These are phyloP conservation scores for Morphnarchus princeps DNA, from an alignment of 2,113 vertebrate species.

Conservation along the genomic window DNA sequence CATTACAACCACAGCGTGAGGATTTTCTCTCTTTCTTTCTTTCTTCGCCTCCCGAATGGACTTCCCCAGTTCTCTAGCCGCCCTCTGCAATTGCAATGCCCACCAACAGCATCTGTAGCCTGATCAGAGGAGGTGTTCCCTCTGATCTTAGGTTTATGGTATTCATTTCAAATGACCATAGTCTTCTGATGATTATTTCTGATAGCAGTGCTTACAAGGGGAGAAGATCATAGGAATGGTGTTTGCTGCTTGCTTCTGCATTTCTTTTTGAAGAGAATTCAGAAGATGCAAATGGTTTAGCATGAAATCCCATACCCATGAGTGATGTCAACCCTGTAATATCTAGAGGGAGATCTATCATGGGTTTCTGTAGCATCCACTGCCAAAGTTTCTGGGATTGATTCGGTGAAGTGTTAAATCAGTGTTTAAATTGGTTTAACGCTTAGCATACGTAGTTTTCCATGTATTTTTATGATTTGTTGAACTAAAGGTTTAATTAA, in stretches of 20 bases:
- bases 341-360: background rate
- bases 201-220: background rate
- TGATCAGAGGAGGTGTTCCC: background rate
- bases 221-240: background rate
- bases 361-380: background rate
- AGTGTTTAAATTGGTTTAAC: background rate
- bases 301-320: background rate
- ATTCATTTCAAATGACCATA: background rate
- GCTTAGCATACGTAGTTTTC: background rate
- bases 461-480: background rate
- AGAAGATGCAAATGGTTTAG: background rate
- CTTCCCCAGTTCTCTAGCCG: background rate
- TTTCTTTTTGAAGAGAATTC: background rate
- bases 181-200: background rate
- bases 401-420: background rate
- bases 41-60: background rate
- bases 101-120: background rate
- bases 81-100: background rate
- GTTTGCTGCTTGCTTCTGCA: background rate
- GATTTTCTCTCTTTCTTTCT: background rate
- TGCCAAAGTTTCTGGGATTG: background rate
- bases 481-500: background rate
- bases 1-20: fast-evolving
- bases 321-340: background rate
- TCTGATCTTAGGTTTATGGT: background rate